phyloP scores from a whole-genome alignment of 2,797 vertebrate species.

The Sebastes kiyomatsui region DNA sequence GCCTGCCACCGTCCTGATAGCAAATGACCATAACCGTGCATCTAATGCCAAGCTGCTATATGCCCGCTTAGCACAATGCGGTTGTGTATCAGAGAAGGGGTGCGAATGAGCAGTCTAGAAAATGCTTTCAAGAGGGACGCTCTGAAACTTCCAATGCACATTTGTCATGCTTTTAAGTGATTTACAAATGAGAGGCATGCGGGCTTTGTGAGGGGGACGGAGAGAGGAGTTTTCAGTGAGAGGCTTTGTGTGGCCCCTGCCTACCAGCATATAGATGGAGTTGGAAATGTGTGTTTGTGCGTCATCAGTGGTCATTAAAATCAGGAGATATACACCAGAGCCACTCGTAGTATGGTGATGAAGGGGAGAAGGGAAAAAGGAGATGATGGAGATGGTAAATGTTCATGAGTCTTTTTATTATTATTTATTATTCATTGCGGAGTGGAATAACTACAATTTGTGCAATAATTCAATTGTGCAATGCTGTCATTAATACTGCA shows the following conservation, averaged over 20 bases:
- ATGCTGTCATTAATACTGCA: no score
- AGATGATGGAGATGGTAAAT: constrained; percentile 9
- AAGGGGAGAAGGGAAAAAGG: not conserved
- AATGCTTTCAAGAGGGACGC: constrained; percentile 64
- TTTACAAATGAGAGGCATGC: constrained; percentile 78
- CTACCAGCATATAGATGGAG: constrained; percentile 66
- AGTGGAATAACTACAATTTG: not conserved
- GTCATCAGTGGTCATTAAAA: constrained; percentile 76
- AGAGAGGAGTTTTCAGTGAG: constrained; percentile 35
- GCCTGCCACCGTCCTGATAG: constrained; percentile 15
- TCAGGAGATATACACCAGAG: constrained; percentile 56
- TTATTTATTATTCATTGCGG: not conserved
- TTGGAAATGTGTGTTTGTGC: constrained; percentile 72
- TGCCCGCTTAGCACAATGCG: constrained; percentile 50
- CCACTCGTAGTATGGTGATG: constrained; percentile 18
- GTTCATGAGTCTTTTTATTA: not conserved
- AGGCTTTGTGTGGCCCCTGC: constrained; percentile 70
- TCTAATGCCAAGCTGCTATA: constrained; percentile 44
- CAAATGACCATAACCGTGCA: constrained; percentile 28
- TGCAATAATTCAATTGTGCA: no score
- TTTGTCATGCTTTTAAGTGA: constrained; percentile 82
- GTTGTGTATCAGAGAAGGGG: constrained; percentile 44
- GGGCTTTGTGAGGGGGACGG: constrained; percentile 70
- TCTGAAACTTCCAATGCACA: constrained; percentile 76
- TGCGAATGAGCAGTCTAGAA: constrained; percentile 57